Percentiles rank a stretch among this genome's conserved stretches.
Conservation (phyloP, 1,140 invertebrate genomes). For the Melitaea cinxia region DNA sequence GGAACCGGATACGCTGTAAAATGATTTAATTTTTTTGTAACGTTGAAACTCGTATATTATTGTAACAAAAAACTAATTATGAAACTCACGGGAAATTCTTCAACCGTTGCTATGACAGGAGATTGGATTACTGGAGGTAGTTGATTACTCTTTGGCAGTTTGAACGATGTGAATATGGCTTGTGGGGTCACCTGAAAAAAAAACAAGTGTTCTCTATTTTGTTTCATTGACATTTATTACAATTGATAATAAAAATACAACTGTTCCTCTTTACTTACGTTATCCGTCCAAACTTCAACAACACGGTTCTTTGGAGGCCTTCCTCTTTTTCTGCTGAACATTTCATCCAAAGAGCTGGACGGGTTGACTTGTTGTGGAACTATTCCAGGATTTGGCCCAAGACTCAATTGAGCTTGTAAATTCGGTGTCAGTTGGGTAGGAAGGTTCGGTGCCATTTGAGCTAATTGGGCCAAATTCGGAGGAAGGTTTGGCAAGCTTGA, state of each 20-base stretch:
- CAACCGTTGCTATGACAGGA: constrained; percentile 76
- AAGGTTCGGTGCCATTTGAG: constrained; percentile 80
- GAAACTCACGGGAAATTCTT: constrained; percentile 80
- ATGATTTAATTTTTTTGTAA: constrained; percentile 6
- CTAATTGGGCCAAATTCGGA: constrained; percentile 71
- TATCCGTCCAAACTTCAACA: constrained; percentile 94
- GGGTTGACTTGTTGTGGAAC: constrained; percentile 83
- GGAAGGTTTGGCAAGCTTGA: constrained; percentile 65
- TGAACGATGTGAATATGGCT: constrained; percentile 96
- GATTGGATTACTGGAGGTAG: constrained; percentile 75
- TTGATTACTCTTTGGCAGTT: constrained; percentile 89
- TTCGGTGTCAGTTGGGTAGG: constrained; percentile 71
- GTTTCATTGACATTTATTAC: no score
- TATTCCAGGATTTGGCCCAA: constrained; percentile 63
- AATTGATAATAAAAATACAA: no score
- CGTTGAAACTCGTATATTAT: no score
- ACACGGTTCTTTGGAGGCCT: constrained; percentile 95
- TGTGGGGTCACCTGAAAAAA: constrained; percentile 86
- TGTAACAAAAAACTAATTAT: neutral
- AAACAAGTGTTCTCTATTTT: neutral
- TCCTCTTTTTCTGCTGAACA: constrained; percentile 95
- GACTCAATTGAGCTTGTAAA: constrained; percentile 70
- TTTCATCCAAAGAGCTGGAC: constrained; percentile 90
- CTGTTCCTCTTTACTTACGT: constrained; percentile 82
- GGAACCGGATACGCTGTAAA: constrained; percentile 78